Conservation (phyloP, 2,888 invertebrate genomes). For the Dolichopus griseipennis region DNA sequence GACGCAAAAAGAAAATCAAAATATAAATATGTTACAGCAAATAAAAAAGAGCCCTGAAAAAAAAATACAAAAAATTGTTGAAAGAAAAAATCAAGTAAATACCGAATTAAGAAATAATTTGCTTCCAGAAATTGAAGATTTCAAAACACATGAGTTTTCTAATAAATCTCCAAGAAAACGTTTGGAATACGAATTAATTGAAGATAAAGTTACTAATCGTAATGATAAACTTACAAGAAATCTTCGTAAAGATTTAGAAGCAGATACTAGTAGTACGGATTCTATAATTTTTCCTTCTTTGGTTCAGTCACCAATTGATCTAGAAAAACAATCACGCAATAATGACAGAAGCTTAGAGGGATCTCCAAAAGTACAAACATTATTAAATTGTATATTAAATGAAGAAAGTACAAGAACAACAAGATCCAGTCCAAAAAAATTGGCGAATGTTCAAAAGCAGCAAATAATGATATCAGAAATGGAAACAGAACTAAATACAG, state of each 20-base stretch:
- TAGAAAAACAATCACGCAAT: background rate
- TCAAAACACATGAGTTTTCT: background rate
- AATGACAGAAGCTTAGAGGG: background rate
- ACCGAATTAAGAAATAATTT: background rate
- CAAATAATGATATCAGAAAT: conserved; percentile 2
- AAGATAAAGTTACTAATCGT: background rate
- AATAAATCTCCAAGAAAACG: background rate
- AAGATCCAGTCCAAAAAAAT: background rate
- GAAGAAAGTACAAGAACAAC: background rate
- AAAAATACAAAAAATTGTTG: background rate
- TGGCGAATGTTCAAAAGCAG: background rate
- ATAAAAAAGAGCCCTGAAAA: no score
- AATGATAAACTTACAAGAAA: background rate
- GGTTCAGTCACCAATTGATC: background rate
- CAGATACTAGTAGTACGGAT: background rate
- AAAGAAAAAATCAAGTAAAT: background rate
- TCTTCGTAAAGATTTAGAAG: background rate
- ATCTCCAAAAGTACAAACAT: background rate
- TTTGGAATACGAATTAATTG: background rate
- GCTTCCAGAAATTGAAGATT: background rate
- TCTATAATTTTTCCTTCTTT: background rate
- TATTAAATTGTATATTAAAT: background rate
- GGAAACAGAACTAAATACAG: conserved; percentile 15
- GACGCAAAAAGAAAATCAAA: no score
- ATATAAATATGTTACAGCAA: no score